Evolutionary conservation across 2,113 vertebrate species (phyloP), one percentile per base, ranked within the genome.

Genomic region (Amphilophus citrinellus): DNA sequence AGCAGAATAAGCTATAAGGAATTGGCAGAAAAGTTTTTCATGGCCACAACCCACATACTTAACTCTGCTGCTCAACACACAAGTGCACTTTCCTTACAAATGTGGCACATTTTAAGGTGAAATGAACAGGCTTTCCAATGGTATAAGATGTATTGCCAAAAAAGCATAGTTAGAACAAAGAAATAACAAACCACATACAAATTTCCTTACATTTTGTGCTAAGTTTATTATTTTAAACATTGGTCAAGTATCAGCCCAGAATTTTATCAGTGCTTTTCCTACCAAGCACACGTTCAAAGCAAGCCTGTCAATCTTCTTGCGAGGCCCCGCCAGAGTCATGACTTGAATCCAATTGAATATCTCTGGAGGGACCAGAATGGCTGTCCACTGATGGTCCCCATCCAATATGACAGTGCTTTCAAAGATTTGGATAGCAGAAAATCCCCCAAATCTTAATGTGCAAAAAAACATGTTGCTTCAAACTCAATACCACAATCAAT

Each of bases 341-440:
- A 53, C 66, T 73, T 73, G 44, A 73, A 73, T 73, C 66, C 27
- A 73, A 53, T 32, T 73, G 27, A 73, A 44, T 27, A 11, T 53
- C 66, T 24, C 44, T 73, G 10, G 27, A 53, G 44, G n/a, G 47
- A 39, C 63, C 77, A 30, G 58, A 50, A 42, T 30, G 71, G 59
- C 77, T 86, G 83, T 83, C 78, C 80, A 83, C 18, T 27, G 68
- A 30, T 73, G 47, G 68, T 73, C 10, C 68, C 47, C 47, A 35
- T 56, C 68, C 66, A 32, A 32, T 73, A 44, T n/a, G 44, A 73
- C 44, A 73, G 68, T 1, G 6, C 27, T 73, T 73, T 35, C 18
- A 0, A 32, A 47, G 27, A 73, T 32, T 32, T 56, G 0, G 10
- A 73, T 73, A 10, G 47, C 18, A 56, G 68, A 73, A 73, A 73